phyloP scores from a whole-genome alignment of 2,888 invertebrate species.

The Tipula vernalis region DNA sequence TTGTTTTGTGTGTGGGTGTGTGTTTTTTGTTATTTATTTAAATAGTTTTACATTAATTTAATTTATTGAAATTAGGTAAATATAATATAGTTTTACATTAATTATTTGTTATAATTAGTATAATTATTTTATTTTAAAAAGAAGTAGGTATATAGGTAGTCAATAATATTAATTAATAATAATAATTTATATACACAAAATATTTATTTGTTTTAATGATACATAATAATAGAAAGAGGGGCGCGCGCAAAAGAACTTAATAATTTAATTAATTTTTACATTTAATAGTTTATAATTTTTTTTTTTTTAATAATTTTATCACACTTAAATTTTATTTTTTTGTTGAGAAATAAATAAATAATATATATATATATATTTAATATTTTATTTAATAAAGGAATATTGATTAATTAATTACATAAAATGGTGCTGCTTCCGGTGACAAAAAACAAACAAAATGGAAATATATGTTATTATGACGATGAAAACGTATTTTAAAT shows the following conservation, averaged over 20 bases:
- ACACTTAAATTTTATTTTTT: conserved; percentile 7
- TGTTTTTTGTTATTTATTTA: not conserved
- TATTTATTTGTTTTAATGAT: not conserved
- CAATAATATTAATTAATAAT: not conserved
- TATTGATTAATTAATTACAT: not conserved
- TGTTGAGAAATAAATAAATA: not conserved
- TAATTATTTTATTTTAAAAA: not conserved
- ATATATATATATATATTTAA: not conserved
- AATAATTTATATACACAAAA: not conserved
- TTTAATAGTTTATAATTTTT: not conserved
- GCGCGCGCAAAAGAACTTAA: not conserved
- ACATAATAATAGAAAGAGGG: not conserved
- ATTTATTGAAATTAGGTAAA: not conserved
- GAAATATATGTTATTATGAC: not conserved
- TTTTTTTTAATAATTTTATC: conserved; percentile 6
- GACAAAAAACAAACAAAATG: not conserved
- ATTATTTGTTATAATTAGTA: not conserved
- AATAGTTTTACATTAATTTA: not conserved
- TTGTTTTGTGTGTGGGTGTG: not conserved
- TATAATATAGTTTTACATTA: not conserved
- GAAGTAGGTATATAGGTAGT: not conserved
- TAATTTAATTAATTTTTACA: not conserved
- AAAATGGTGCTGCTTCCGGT: not conserved
- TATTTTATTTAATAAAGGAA: not conserved
- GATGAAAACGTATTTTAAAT: not conserved